phyloP scores from a whole-genome alignment of 2,797 vertebrate species.

The Tachyglossus aculeatus region DNA sequence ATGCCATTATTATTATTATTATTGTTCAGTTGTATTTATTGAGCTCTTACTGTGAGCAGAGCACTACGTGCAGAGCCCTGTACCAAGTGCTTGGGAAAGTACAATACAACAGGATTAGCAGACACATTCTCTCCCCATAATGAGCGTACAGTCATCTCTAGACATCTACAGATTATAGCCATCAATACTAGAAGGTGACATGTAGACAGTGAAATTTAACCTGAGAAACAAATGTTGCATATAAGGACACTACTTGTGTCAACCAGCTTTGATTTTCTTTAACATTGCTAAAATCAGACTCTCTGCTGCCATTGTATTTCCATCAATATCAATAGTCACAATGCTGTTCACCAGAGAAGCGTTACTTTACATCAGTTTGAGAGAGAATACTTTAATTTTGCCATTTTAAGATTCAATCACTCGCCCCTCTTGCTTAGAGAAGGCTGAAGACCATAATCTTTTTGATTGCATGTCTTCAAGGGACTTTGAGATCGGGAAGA shows the following conservation, averaged over 20 bases:
- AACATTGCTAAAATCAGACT: conserved; percentile 15
- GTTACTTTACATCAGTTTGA: background rate
- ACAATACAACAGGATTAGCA: no score
- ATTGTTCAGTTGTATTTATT: no score
- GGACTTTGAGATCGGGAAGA: background rate
- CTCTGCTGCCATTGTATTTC: background rate
- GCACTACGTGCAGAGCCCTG: no score
- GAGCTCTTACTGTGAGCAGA: no score
- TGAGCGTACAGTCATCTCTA: no score
- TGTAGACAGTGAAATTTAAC: no score
- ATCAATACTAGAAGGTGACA: no score
- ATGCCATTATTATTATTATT: no score
- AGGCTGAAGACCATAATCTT: conserved; percentile 2
- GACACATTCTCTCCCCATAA: no score
- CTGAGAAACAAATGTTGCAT: no score
- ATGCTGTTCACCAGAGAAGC: background rate
- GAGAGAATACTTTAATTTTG: conserved; percentile 1
- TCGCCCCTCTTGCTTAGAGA: conserved; percentile 14
- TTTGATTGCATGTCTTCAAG: conserved; percentile 10
- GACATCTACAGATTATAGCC: no score
- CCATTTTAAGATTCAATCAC: background rate
- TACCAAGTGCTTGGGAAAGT: no score
- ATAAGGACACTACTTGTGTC: background rate
- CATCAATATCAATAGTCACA: background rate
- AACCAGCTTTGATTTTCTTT: conserved; percentile 6